Conservation (phyloP, 1,140 invertebrate genomes). For the Cydia splendana region DNA sequence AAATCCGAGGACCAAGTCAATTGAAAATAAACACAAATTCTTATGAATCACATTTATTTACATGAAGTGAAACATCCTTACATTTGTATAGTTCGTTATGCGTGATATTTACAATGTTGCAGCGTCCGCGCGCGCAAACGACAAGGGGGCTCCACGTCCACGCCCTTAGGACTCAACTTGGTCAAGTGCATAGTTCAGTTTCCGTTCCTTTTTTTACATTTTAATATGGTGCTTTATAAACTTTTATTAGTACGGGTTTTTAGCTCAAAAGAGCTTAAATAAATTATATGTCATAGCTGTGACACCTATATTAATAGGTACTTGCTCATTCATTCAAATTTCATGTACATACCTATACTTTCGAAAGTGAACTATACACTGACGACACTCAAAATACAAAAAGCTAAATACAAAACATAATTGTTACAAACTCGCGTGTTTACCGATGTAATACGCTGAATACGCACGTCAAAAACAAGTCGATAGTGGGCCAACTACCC, state of each 20-base stretch:
- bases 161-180: background rate
- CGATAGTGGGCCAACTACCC: background rate
- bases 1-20: too few species aligned
- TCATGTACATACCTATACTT: background rate
- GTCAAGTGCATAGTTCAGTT: background rate
- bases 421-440: background rate
- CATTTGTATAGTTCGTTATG: conserved; percentile 15
- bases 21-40: conserved; percentile 3
- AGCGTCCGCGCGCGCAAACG: too few species aligned
- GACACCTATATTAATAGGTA: too few species aligned
- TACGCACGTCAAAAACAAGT: conserved; percentile 1
- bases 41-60: conserved; percentile 31
- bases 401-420: conserved; percentile 1
- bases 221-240: background rate
- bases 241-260: too few species aligned
- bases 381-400: background rate
- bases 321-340: background rate
- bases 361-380: background rate
- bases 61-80: conserved; percentile 29
- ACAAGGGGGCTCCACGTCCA: background rate
- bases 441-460: background rate
- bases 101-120: conserved; percentile 21
- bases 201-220: background rate
- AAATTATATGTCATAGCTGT: too few species aligned
- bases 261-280: too few species aligned